A percentile compares a stretch with the other conserved stretches of the same genome.
Evolutionary conservation across 2,888 invertebrate species (phyloP).

Genomic region (Margaritifera margaritifera): DNA sequence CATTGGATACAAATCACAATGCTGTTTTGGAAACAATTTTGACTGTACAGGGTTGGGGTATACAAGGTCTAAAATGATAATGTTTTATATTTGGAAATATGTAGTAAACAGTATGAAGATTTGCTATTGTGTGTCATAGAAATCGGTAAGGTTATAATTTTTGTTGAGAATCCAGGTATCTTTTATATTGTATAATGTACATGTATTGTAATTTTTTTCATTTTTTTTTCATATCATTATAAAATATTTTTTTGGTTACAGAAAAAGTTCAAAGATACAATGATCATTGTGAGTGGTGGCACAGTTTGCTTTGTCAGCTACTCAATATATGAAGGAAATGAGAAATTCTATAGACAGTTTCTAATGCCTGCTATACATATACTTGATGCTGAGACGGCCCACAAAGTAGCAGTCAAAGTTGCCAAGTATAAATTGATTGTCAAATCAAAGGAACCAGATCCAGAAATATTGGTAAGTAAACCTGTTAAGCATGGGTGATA

Average conservation of each 20-base stretch:
- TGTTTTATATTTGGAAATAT: too few relatives aligned
- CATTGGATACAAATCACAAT: too few relatives aligned
- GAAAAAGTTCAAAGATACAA: conserved; percentile 80
- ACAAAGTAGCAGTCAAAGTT: conserved; percentile 83
- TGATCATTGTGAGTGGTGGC: conserved; percentile 81
- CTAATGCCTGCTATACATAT: conserved; percentile 81
- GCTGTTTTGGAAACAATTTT: too few relatives aligned
- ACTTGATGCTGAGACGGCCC: conserved; percentile 88
- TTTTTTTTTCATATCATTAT: background rate
- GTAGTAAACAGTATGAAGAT: too few relatives aligned
- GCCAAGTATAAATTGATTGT: conserved; percentile 86
- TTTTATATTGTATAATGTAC: too few relatives aligned
- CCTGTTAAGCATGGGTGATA: background rate
- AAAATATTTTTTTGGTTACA: conserved; percentile 65
- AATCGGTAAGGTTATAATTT: too few relatives aligned
- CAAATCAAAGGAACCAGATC: conserved; percentile 78
- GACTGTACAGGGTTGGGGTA: too few relatives aligned
- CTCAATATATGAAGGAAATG: conserved; percentile 83
- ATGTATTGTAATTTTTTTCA: too few relatives aligned
- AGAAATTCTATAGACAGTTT: conserved; percentile 83
- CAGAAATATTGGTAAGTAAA: conserved; percentile 78
- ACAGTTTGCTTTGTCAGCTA: conserved; percentile 80
- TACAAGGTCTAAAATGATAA: too few relatives aligned
- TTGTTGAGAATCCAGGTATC: too few relatives aligned
- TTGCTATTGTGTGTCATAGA: too few relatives aligned